Conservation (phyloP, 2,113 vertebrate genomes). For the Phocoena sinus region DNA sequence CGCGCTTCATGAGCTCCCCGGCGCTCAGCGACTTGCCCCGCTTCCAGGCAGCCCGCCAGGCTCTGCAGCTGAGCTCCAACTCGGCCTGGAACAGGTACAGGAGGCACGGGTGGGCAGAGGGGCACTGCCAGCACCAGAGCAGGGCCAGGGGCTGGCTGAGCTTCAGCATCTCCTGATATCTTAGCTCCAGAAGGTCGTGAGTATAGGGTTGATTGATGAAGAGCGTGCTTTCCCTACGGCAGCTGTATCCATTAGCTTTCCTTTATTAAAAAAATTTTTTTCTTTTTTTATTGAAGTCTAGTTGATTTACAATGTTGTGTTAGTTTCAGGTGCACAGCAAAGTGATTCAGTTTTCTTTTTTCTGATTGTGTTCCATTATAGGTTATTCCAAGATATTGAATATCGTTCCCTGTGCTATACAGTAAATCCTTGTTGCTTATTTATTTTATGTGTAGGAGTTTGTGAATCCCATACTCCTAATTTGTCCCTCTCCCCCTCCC, state of each 20-base stretch:
- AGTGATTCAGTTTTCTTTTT: background rate
- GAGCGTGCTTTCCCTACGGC: fast-evolving
- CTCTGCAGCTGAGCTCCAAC: constrained; percentile 89
- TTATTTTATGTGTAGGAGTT: background rate
- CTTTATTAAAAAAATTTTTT: background rate
- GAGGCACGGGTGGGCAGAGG: fast-evolving
- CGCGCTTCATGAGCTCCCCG: constrained; percentile 97
- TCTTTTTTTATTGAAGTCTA: background rate
- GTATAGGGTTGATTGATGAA: background rate
- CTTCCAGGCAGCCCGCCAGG: constrained; percentile 82
- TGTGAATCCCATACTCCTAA: background rate
- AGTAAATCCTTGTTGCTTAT: background rate
- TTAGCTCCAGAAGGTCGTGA: background rate
- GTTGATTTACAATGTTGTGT: background rate
- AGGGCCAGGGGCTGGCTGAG: background rate
- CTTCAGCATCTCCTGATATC: background rate
- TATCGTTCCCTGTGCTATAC: background rate
- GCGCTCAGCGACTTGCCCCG: constrained; percentile 93
- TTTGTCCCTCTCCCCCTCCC: background rate
- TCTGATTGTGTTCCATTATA: background rate
- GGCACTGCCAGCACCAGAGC: background rate
- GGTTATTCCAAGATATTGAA: background rate
- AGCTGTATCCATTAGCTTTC: background rate
- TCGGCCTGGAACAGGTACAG: constrained; percentile 94
- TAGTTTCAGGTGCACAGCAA: too few species aligned